Base-by-base conservation (phyloP, 2,888 invertebrate genomes). In the Stictocephala bisonia region DNA sequence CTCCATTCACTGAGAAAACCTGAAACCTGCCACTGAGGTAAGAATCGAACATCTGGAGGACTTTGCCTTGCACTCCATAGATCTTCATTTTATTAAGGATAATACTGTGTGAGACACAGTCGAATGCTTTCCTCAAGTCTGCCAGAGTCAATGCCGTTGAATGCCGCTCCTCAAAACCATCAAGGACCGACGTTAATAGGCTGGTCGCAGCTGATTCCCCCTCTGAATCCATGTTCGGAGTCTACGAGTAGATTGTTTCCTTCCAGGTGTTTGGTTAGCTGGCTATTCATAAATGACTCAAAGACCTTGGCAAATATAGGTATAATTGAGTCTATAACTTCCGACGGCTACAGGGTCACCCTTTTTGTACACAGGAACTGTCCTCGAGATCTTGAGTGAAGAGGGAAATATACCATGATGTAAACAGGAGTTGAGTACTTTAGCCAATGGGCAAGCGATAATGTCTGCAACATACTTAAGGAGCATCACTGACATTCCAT, bases 111-210 rank as follows among this genome's bases (percentile, higher is more conserved):
- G 31, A 11, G 2, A 66, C 51, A 11, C 66, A 31, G 18, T 72
- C 66, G 51, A 72, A 72, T 13, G 66, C 72, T 22, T 72, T 66
- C 7, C 35, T 64, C 1, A 72, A 26, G 31, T 72, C 64, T 1
- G 22, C 51, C 53, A 69, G 15, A 15, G 27, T 50, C 15, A 67
- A 15, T 3, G 48, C 27, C 1, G 27, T n/a, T 27, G 29, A 50
- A 15, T 44, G 26, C 29, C 13, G 13, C 15, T 18, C 48, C 50
- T 67, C 40, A 53, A 51, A 69, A 0, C 22, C 20, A 13, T 51
- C 22, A 15, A 53, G n/a, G 22, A 53, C 50, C 26, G 15, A 22
- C 6, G 26, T 11, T 1, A 48, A 7, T n/a, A 67, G 48, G 27
- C 44, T 26, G 3, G 24, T n/a, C n/a, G 26, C 44, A 3, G 41